phyloP scores from a whole-genome alignment of 2,797 vertebrate genomes.

The Psittacula echo region DNA sequence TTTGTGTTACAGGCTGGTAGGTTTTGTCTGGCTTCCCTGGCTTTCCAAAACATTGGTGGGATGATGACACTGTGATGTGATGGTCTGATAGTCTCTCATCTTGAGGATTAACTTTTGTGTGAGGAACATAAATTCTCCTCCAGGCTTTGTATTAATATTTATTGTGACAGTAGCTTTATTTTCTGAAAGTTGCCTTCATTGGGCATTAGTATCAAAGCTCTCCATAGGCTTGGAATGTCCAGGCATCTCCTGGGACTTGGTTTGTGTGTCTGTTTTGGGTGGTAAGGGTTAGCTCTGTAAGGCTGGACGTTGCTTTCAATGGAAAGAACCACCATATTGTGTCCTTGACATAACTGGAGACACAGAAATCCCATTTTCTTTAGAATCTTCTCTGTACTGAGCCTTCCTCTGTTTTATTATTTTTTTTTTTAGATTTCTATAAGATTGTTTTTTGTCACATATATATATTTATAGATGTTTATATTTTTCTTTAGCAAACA shows the following conservation, averaged over 20 bases:
- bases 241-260: background rate
- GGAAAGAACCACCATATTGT: background rate
- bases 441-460: background rate
- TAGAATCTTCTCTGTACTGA: background rate
- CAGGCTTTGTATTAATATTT: constrained; percentile 5
- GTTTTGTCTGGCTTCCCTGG: constrained; percentile 47
- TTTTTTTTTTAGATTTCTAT: background rate
- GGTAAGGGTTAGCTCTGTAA: background rate
- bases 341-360: background rate
- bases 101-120: constrained; percentile 19
- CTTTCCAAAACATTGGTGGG: constrained; percentile 22
- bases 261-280: background rate
- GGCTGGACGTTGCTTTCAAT: background rate
- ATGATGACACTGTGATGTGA: background rate
- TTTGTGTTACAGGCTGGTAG: constrained; percentile 50
- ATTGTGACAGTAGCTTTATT: background rate
- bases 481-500: background rate
- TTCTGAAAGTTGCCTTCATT: background rate
- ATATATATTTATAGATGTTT: background rate
- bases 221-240: background rate
- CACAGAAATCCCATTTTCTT: background rate
- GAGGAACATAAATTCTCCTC: background rate
- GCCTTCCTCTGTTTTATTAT: background rate
- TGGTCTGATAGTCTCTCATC: constrained; percentile 20
- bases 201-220: background rate